Evolutionary conservation across 2,888 invertebrate genomes (phyloP), one percentile per base, ranked within the genome.

Genomic region (Anthoptus insignis): DNA sequence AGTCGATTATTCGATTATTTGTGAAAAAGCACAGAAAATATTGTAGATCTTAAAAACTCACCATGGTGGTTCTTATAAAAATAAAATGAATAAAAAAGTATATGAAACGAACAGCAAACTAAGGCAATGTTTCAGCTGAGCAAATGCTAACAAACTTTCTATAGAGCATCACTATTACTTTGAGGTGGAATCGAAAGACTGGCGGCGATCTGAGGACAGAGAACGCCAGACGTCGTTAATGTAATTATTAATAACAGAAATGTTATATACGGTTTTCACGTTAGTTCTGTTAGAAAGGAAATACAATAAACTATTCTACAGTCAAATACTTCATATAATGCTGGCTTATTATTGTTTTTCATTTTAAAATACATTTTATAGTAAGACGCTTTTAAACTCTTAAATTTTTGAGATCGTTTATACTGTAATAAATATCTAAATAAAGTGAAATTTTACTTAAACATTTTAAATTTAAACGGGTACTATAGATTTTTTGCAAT

Each of bases 211-310:
- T 13, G 34, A 13, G 34, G n/a, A 4, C 14, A 13, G 14, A 19
- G 14, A 22, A 53, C 16, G 45, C 53, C 60, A 61, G 45, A 54
- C 60, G 32, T 24, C 61, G 52, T 54, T 45, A 61, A 61, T 53
- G 45, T 60, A 60, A 27, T 27, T n/a, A 60, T 60, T 60, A 60
- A 60, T 60, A 60, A 53, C 53, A 53, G 45, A 37, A 16, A 32
- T 22, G 60, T 34, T 53, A 60, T 60, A 60, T 53, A 53, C 53
- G 32, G 53, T 60, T 34, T 52, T 32, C 53, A 34, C 45, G 59
- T 53, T 53, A 53, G 60, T 60, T 60, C 42, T 24, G 22, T 34
- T 32, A 45, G 32, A 34, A 29, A 42, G 32, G 39, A 21, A 34
- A 61, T 61, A 45, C 53, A 34, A 45, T 54, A 32, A 53, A 54